Percentiles rank a stretch among this genome's conserved stretches.
phyloP scores from a whole-genome alignment of 2,797 vertebrate species.

The Sardinella longiceps region DNA sequence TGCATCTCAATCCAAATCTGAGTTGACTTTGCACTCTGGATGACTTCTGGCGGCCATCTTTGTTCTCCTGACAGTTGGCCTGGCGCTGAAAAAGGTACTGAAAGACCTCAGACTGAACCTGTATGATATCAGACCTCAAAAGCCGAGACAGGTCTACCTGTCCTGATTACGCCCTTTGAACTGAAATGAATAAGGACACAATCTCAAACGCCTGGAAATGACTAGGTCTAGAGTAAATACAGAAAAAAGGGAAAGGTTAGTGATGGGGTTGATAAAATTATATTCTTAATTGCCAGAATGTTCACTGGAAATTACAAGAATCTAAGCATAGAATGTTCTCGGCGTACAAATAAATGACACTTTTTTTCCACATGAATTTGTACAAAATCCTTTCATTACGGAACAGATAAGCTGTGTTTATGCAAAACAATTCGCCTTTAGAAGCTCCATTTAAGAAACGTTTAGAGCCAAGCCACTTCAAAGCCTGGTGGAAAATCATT shows the following conservation, averaged over 20 bases:
- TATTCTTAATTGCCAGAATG: background rate
- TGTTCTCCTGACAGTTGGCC: background rate
- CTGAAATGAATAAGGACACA: background rate
- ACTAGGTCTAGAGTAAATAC: background rate
- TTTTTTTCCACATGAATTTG: background rate
- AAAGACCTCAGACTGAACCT: background rate
- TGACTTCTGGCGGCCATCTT: conserved; percentile 8
- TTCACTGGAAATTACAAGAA: background rate
- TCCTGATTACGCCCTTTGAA: background rate
- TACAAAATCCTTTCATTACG: conserved; percentile 9
- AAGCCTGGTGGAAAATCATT: conserved; percentile 2
- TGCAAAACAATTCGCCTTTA: conserved; percentile 5
- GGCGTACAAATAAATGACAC: background rate
- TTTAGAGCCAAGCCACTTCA: background rate
- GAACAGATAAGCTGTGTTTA: conserved; percentile 12
- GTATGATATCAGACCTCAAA: background rate
- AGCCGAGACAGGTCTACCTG: background rate
- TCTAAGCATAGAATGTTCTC: background rate
- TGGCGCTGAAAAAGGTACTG: background rate
- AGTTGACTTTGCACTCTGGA: background rate
- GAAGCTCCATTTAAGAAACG: background rate
- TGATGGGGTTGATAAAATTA: conserved; percentile 7
- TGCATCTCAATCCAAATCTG: background rate
- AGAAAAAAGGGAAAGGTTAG: background rate
- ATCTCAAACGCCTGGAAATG: background rate